Conservation (phyloP, 2,888 invertebrate species). For the Drosophila prolongata region DNA sequence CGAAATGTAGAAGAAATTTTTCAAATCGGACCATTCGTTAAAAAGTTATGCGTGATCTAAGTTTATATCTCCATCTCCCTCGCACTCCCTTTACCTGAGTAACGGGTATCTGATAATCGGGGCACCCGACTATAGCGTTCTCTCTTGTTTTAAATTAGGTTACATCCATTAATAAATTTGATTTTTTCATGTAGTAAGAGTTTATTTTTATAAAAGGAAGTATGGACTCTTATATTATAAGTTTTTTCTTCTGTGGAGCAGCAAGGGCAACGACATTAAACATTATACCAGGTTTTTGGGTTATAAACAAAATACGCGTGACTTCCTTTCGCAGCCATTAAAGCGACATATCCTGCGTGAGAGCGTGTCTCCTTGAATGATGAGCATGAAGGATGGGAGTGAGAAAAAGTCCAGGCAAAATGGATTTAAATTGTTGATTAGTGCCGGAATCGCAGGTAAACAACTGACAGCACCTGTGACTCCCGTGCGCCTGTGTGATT, state of each 20-base stretch:
- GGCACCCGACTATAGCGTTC: too few relatives aligned
- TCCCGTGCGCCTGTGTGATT: constrained; percentile 39
- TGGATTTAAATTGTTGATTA: constrained; percentile 81
- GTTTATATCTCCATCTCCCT: too few relatives aligned
- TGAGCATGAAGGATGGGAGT: constrained; percentile 36
- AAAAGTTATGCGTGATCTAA: too few relatives aligned
- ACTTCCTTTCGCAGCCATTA: constrained; percentile 79
- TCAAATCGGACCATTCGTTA: too few relatives aligned
- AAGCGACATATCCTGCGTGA: constrained; percentile 77
- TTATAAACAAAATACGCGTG: constrained; percentile 81
- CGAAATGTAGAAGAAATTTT: too few relatives aligned
- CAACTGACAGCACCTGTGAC: constrained; percentile 43
- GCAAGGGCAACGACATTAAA: constrained; percentile 53
- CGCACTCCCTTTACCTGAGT: too few relatives aligned
- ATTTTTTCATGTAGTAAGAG: too few relatives aligned
- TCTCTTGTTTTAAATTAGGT: too few relatives aligned
- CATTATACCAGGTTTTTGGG: constrained; percentile 64
- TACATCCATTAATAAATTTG: too few relatives aligned
- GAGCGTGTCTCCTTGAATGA: constrained; percentile 40
- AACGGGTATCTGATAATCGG: too few relatives aligned
- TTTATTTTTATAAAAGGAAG: too few relatives aligned
- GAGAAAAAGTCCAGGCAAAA: constrained; percentile 58
- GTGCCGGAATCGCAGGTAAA: constrained; percentile 55
- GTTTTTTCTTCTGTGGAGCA: not conserved
- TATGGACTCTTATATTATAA: too few relatives aligned